A percentile compares a stretch with the other conserved stretches of the same genome.
Conservation (phyloP, 2,113 vertebrate species). For the Anser brachyrhynchus region DNA sequence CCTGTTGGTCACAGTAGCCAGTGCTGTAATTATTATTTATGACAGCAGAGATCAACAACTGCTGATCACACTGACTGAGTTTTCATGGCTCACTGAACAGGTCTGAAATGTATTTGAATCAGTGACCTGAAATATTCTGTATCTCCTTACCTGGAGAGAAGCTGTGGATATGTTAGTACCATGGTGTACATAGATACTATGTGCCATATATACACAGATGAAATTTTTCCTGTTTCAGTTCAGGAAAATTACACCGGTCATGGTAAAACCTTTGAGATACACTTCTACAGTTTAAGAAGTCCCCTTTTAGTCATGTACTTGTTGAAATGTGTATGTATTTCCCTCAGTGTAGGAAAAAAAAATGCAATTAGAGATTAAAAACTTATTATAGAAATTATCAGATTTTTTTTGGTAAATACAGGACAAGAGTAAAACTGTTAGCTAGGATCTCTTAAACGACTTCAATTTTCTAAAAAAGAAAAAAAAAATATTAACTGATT, state of each 20-base stretch:
- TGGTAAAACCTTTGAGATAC: background rate
- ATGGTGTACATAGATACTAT: background rate
- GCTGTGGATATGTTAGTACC: background rate
- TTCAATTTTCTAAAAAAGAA: background rate
- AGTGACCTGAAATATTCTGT: background rate
- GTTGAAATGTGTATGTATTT: background rate
- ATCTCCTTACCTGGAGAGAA: background rate
- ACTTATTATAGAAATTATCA: background rate
- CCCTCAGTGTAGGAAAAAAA: background rate
- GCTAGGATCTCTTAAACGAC: background rate
- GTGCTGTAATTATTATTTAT: background rate
- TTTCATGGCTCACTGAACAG: background rate
- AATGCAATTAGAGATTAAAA: background rate
- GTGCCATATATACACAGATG: background rate
- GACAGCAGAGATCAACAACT: background rate
- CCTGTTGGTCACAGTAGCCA: background rate
- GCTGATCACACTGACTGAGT: background rate
- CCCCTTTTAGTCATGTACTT: accelerated
- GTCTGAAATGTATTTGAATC: background rate
- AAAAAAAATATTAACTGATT: background rate
- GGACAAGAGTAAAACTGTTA: background rate
- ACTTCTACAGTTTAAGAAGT: background rate
- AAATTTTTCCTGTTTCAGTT: background rate
- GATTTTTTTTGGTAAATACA: background rate
- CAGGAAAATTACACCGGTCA: background rate